phyloP scores from a whole-genome alignment of 2,888 invertebrate genomes.

The Stratiomys singularior region DNA sequence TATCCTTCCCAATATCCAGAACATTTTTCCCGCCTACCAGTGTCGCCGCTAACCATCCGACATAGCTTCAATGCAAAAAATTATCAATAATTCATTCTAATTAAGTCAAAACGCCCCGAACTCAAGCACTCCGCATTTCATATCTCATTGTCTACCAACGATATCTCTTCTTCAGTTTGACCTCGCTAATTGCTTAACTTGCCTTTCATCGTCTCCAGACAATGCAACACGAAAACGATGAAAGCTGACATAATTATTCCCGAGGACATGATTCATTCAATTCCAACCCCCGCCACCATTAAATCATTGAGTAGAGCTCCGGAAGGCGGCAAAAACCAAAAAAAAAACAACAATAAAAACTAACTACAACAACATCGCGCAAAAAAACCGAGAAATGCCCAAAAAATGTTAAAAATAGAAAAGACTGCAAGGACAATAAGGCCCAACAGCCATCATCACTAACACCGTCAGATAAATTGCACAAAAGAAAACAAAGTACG shows the following conservation, averaged over 20 bases:
- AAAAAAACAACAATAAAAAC: not conserved
- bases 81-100: too few relatives aligned
- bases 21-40: too few relatives aligned
- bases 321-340: not conserved
- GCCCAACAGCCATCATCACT: too few relatives aligned
- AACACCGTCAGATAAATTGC: constrained; percentile 12
- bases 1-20: too few relatives aligned
- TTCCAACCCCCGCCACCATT: not conserved
- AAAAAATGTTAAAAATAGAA: constrained; percentile 11
- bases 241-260: constrained; percentile 7
- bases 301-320: not conserved
- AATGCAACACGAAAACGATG: not conserved
- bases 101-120: too few relatives aligned
- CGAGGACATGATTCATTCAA: constrained; percentile 4
- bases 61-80: too few relatives aligned
- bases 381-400: not conserved
- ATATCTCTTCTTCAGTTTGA: not conserved
- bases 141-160: not conserved
- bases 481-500: constrained; percentile 29
- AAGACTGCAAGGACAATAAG: not conserved
- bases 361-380: too few relatives aligned
- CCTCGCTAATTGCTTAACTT: constrained; percentile 14
- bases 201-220: not conserved
- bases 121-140: too few relatives aligned
- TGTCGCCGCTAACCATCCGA: too few relatives aligned